Evolutionary conservation across 2,888 invertebrate genomes (phyloP), one percentile per base, ranked within the genome.

Genomic region (Altica lythri): DNA sequence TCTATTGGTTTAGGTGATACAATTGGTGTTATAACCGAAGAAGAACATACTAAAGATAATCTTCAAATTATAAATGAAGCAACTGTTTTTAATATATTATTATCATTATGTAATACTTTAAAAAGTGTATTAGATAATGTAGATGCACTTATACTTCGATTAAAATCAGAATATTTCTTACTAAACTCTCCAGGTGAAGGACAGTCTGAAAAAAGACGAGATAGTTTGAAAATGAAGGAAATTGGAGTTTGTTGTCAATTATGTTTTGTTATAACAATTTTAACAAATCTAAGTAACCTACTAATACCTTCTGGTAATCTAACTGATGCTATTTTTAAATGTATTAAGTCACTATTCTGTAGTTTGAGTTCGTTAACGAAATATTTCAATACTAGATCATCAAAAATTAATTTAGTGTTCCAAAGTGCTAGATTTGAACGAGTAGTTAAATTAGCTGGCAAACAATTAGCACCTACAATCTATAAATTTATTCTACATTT

Each of bases 401-500:
- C 78, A 1, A 72, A 74, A 53, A 68, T 73, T 6, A 78, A 79
- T 68, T 72, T 76, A 32, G 78, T 77, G 0, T 81, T 81, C 63
- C 78, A 80, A 68, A 72, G 76, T 30, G 79, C 80, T 67, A 83
- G 84, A 53, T 78, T 83, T 61, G 83, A 84, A 56, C 76, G 78
- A 9, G 74, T 83, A 1, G 72, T 84, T 1, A 82, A 83, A 65
- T 66, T 82, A 13, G 78, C 82, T 56, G 86, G 86, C 25, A 84
- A 82, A 67, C 78, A 80, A 61, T 68, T 86, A 2, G 81, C 84
- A 0, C 70, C 78, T 0, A 75, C 79, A 4, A 79, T 80, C 13
- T 83, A 85, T 68, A 78, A 78, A 53, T 75, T 86, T 4, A 82
- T 86, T 25, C 76, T 78, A 0, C 81, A 83, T 65, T 68, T 84